These are phyloP conservation scores for Pardosa pseudoannulata DNA, from an alignment of 2,888 invertebrate species.

Conservation along the genomic window DNA sequence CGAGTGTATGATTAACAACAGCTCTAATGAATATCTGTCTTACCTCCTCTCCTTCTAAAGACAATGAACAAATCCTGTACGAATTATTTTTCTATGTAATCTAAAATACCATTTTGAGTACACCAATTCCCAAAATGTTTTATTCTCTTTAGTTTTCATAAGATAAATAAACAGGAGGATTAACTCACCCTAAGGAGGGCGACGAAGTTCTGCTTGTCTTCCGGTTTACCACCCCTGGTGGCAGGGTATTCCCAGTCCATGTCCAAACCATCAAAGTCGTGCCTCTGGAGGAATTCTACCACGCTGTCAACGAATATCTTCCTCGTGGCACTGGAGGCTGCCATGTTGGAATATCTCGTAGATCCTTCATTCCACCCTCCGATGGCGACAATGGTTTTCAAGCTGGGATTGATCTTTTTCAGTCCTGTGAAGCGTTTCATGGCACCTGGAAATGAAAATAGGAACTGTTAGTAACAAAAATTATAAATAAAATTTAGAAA, in stretches of 20 bases:
- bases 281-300: slow-evolving; percentile 65
- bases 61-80: no score
- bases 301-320: slow-evolving; percentile 72
- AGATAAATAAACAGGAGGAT: no score
- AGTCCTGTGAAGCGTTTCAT: slow-evolving; percentile 77
- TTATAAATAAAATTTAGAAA: no score
- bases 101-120: no score
- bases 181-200: slow-evolving; percentile 82
- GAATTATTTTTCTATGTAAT: no score
- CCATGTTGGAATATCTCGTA: slow-evolving; percentile 73
- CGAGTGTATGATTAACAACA: no score
- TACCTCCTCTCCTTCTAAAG: no score
- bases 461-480: no score
- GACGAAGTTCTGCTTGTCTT: slow-evolving; percentile 88
- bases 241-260: slow-evolving; percentile 81
- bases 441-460: slow-evolving; percentile 73
- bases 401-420: slow-evolving; percentile 76
- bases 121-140: no score
- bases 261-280: slow-evolving; percentile 73
- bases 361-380: slow-evolving; percentile 79
- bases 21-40: no score
- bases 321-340: slow-evolving; percentile 44
- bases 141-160: no score
- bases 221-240: slow-evolving; percentile 83
- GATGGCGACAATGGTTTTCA: slow-evolving; percentile 84